Evolutionary conservation across 2,113 vertebrate species (phyloP), one percentile per base, ranked within the genome.

Genomic region (Raphicerus campestris): DNA sequence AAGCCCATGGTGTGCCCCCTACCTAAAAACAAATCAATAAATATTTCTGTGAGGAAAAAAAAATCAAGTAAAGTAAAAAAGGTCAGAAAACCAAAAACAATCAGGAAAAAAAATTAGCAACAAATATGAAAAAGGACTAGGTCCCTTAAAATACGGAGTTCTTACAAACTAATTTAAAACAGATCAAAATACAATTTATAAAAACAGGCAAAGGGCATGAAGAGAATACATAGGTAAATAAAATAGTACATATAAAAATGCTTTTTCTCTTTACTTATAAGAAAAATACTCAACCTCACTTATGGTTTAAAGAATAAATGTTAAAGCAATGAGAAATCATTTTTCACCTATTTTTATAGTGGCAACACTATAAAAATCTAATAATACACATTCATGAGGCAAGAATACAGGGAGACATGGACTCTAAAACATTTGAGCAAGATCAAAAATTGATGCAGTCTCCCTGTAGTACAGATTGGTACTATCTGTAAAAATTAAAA

Each of bases 91-190:
- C 53, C 16, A 92, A 92, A 92, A 82, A 75, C 45, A 75, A 84
- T 42, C n/a, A 11, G 61, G 81, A 32, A 51, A 93, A 73, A 30
- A 93, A 91, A 58, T 53, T 89, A 81, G 19, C 22, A 66, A 39
- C 55, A 83, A 61, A 66, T 78, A 58, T 58, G 47, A 85, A 63
- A 88, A 73, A 66, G 4, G 3, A 7, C 10, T 32, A 30, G 3
- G 77, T 88, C 89, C n/a, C 42, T 87, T 84, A 91, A 96, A 86
- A 88, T 75, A 85, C 20, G 49, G 81, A 77, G 14, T 78, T 90
- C 58, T 96, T 81, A 84, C 7, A 89, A 95, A 93, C 39, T 10
- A 92, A 89, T 87, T 73, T 30, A 87, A 88, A 93, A 55, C 10
- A 77, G 24, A 35, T 28, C 22, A 60, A 91, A 94, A 94, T 53